Conservation (phyloP, 2,797 vertebrate genomes). For the Malacoctenus gilli region DNA sequence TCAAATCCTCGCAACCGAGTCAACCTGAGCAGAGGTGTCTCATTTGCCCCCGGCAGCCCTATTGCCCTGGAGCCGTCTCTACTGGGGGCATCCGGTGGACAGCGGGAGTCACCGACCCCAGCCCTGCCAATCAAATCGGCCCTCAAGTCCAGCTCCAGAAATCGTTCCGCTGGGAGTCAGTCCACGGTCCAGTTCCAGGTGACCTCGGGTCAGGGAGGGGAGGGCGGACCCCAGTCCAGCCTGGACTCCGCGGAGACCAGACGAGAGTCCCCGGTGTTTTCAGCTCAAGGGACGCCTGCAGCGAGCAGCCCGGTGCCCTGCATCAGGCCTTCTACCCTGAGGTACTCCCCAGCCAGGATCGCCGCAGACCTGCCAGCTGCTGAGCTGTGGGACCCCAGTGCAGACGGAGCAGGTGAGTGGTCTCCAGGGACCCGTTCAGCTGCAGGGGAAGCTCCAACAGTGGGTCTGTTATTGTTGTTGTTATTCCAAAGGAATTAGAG, state of each 20-base stretch:
- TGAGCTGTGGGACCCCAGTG: slow-evolving; percentile 72
- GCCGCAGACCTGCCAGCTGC: slow-evolving; percentile 66
- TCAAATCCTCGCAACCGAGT: slow-evolving; percentile 79
- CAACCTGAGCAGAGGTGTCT: slow-evolving; percentile 67
- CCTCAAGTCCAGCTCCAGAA: slow-evolving; percentile 80
- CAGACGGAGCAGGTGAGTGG: slow-evolving; percentile 73
- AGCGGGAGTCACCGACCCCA: slow-evolving; percentile 57
- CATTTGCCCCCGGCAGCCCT: slow-evolving; percentile 69
- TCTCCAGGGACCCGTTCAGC: neutral
- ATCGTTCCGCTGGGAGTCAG: slow-evolving; percentile 57
- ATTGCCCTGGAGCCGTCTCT: slow-evolving; percentile 56
- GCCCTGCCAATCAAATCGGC: slow-evolving; percentile 81
- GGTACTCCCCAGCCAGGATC: slow-evolving; percentile 72
- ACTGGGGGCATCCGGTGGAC: slow-evolving; percentile 49
- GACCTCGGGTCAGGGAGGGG: slow-evolving; percentile 59
- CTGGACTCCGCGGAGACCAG: slow-evolving; percentile 65
- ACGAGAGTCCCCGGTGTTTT: slow-evolving; percentile 60
- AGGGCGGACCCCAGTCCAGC: slow-evolving; percentile 53
- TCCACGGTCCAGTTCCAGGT: slow-evolving; percentile 74
- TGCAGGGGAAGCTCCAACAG: neutral
- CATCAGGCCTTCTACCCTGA: slow-evolving; percentile 74
- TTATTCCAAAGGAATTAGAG: slow-evolving; percentile 3
- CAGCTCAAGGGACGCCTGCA: slow-evolving; percentile 67
- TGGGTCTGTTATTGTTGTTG: neutral
- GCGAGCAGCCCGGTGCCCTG: slow-evolving; percentile 71